These are phyloP conservation scores for Cassiopea xamachana DNA, from an alignment of 30 jellyfish, hydroid and myxozoan species.

Conservation along the genomic window DNA sequence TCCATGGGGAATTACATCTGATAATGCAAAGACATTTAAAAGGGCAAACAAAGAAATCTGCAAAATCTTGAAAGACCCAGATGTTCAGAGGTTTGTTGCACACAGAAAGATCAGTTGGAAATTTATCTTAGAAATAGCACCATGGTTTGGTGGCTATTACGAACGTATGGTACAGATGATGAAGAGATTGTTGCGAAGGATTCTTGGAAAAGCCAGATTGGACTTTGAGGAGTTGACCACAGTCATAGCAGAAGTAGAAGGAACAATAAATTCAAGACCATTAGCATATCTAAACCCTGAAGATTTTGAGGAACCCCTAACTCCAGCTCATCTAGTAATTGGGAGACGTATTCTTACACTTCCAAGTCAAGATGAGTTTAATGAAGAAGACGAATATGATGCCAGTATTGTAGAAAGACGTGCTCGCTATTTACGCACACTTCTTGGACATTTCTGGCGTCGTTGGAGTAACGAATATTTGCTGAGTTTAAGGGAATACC, in stretches of 20 bases:
- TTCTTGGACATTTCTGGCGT: background rate
- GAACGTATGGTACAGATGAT: slow-evolving; percentile 47
- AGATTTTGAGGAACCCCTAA: slow-evolving; percentile 14
- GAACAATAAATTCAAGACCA: slow-evolving; percentile 49
- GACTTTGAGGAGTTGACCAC: slow-evolving; percentile 32
- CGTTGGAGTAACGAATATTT: slow-evolving; percentile 35
- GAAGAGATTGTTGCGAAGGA: slow-evolving; percentile 46
- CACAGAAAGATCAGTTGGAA: slow-evolving; percentile 24
- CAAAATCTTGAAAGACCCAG: background rate
- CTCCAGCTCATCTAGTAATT: slow-evolving; percentile 51
- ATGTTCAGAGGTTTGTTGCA: background rate
- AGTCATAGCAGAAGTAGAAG: slow-evolving; percentile 45
- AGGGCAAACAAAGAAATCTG: slow-evolving; percentile 1
- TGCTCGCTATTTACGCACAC: background rate
- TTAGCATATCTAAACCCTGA: slow-evolving; percentile 48
- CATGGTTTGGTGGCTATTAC: slow-evolving; percentile 45
- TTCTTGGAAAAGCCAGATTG: slow-evolving; percentile 35
- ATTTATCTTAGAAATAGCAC: slow-evolving; percentile 20
- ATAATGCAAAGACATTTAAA: slow-evolving; percentile 64
- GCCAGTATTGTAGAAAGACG: background rate
- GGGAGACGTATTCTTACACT: slow-evolving; percentile 32
- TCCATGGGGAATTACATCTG: slow-evolving; percentile 24
- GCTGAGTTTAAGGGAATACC: slow-evolving; percentile 16
- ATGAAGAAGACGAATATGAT: slow-evolving; percentile 18
- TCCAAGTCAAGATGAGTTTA: background rate